Conservation (phyloP, 2,888 invertebrate genomes). For the Byasa hedistus region DNA sequence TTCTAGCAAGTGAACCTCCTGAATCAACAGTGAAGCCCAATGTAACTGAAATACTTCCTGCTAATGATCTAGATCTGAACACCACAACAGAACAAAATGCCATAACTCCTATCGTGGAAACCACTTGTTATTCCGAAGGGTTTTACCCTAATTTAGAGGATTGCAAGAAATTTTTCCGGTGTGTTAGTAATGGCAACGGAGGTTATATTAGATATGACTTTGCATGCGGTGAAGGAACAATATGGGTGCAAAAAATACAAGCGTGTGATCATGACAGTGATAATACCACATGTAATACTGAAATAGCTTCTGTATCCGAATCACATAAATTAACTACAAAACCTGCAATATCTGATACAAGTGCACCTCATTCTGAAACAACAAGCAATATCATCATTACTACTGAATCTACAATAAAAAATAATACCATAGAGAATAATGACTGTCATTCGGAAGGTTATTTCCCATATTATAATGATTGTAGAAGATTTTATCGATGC, state of each 20-base stretch:
- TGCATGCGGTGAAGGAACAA: conserved; percentile 82
- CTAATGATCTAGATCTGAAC: conserved; percentile 12
- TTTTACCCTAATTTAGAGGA: conserved; percentile 84
- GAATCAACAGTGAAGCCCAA: conserved; percentile 26
- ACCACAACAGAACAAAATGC: conserved; percentile 44
- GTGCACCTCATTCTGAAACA: conserved; percentile 1
- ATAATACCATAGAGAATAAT: conserved; percentile 22
- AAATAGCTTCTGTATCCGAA: conserved; percentile 16
- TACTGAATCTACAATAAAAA: not conserved
- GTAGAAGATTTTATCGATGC: conserved; percentile 75
- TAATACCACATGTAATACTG: conserved; percentile 32
- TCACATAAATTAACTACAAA: conserved; percentile 7
- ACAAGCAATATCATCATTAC: not conserved
- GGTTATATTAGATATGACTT: conserved; percentile 80
- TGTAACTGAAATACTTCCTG: conserved; percentile 41
- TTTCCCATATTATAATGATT: conserved; percentile 81
- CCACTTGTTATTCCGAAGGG: conserved; percentile 81
- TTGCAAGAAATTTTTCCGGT: conserved; percentile 88
- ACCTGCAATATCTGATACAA: conserved; percentile 15
- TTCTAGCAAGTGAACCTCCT: not conserved
- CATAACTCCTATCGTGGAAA: conserved; percentile 58
- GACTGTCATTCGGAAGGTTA: conserved; percentile 82
- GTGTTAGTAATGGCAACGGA: conserved; percentile 76
- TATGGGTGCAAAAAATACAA: conserved; percentile 83
- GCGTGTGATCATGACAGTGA: conserved; percentile 71